Conservation (phyloP, 2,113 vertebrate species). For the Eretmochelys imbricata region DNA sequence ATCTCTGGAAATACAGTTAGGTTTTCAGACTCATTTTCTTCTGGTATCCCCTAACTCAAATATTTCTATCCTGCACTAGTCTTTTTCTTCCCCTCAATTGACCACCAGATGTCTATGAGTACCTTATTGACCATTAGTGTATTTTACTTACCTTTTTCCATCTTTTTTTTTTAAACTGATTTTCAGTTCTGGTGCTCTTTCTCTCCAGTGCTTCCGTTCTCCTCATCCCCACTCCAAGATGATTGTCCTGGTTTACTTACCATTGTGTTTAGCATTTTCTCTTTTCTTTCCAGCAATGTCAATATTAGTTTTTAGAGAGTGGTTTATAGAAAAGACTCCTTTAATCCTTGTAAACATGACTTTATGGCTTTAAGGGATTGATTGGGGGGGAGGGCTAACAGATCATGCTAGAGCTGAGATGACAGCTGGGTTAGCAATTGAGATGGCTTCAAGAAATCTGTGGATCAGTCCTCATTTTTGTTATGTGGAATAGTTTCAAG, state of each 20-base stretch:
- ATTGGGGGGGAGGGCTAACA: background rate
- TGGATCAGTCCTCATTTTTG: background rate
- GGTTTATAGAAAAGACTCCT: background rate
- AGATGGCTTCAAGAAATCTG: background rate
- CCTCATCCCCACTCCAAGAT: background rate
- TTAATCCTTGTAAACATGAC: background rate
- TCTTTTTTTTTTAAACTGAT: constrained; percentile 45
- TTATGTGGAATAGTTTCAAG: background rate
- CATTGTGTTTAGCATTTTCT: background rate
- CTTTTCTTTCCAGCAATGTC: background rate
- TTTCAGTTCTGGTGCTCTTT: constrained; percentile 30
- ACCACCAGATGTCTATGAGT: background rate
- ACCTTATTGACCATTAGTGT: background rate
- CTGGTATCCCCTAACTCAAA: background rate
- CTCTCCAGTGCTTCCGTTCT: constrained; percentile 1
- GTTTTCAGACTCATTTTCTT: background rate
- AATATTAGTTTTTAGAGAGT: background rate
- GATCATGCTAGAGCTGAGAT: rapidly evolving
- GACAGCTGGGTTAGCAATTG: background rate
- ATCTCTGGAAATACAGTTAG: background rate
- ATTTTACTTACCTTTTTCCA: constrained; percentile 8
- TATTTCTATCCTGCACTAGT: background rate
- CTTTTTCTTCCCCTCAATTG: background rate
- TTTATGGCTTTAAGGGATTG: background rate
- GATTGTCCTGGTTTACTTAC: background rate